These are phyloP conservation scores for Erebia aethiops DNA, from an alignment of 2,888 invertebrate species.

Conservation along the genomic window DNA sequence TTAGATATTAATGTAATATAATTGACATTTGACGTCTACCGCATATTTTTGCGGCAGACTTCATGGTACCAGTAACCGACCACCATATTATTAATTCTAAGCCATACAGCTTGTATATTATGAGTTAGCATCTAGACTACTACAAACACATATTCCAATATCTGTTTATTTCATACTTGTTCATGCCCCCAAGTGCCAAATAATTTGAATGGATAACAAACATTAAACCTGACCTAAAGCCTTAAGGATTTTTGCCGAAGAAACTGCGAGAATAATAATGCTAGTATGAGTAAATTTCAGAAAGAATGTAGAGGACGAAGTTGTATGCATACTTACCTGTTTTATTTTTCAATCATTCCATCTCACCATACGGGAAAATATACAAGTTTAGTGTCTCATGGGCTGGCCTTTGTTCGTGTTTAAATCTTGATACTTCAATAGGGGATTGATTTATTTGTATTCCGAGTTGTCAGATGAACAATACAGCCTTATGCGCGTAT, in stretches of 20 bases:
- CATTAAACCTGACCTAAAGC: no score
- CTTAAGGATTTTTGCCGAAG: no score
- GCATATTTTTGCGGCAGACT: not conserved
- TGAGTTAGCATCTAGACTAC: no score
- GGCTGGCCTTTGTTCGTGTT: not conserved
- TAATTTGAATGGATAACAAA: no score
- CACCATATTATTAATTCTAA: not conserved
- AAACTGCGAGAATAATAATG: no score
- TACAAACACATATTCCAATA: no score
- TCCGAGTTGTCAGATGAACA: not conserved
- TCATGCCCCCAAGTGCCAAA: no score
- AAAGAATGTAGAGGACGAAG: not conserved
- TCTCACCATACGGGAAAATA: not conserved
- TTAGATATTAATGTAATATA: slow-evolving; percentile 8
- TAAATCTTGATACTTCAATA: slow-evolving; percentile 8
- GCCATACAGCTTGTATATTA: not conserved
- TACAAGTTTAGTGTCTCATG: not conserved
- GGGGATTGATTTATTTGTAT: slow-evolving; percentile 8
- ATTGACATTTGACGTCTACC: slow-evolving; percentile 14
- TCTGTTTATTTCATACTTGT: not conserved
- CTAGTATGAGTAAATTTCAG: not conserved
- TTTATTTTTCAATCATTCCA: not conserved
- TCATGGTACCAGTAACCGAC: not conserved
- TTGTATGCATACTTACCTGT: not conserved
- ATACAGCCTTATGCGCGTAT: slow-evolving; percentile 14